Conservation (phyloP, 2,113 vertebrate genomes). For the Nestor notabilis region DNA sequence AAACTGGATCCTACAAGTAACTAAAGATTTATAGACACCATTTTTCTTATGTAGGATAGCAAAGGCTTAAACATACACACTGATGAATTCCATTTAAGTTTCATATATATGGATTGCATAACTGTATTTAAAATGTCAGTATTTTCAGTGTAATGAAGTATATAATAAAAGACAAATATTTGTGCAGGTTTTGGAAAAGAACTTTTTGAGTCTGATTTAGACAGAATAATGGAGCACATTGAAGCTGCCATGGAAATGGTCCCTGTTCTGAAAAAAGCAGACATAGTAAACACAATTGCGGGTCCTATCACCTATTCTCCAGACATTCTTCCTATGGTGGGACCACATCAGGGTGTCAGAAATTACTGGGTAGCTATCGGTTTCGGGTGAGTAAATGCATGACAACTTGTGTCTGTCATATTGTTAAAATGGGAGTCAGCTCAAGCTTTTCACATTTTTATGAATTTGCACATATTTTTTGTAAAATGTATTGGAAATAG, state of each 20-base stretch:
- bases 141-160: not conserved
- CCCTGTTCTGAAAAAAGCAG: conserved; percentile 88
- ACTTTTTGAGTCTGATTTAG: conserved; percentile 95
- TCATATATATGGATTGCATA: not conserved
- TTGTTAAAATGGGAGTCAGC: not conserved
- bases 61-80: not conserved
- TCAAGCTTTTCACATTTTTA: not conserved
- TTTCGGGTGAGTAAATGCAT: conserved; percentile 85
- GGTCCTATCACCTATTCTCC: conserved; percentile 98
- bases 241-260: conserved; percentile 96
- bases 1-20: not conserved
- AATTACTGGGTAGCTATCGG: conserved; percentile 97
- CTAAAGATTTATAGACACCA: not conserved
- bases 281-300: conserved; percentile 91
- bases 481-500: not conserved
- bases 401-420: not conserved
- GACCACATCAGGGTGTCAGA: conserved; percentile 88
- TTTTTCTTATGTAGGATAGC: not conserved
- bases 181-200: conserved; percentile 94
- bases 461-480: not conserved
- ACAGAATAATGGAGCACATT: conserved; percentile 92
- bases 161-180: not conserved
- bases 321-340: conserved; percentile 95
- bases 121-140: not conserved
- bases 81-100: not conserved